Evolutionary conservation across 2,888 invertebrate species (phyloP), one percentile per base, ranked within the genome.

Genomic region (Lasioglossum morio): DNA sequence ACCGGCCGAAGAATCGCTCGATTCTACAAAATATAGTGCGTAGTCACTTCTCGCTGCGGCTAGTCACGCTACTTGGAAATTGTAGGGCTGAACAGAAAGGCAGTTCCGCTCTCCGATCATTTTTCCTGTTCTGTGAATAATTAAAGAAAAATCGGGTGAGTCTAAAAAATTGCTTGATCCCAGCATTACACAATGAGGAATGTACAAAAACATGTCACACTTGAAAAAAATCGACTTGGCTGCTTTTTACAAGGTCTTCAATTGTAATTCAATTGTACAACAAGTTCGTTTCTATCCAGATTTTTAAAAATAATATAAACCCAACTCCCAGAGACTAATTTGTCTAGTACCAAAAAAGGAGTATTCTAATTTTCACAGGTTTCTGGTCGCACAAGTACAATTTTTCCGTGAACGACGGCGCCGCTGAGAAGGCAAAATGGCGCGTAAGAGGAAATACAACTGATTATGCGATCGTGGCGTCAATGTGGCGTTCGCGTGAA

Each of bases 401-500:
- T 23, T 53, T 23, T 53, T 53, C 66, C 19, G 30, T 34, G 23
- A 19, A 1, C 30, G 19, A 34, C 30, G 2, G 16, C 4, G 16
- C 23, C 8, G 4, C n/a, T 2, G 16, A 66, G 34, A 19, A 30
- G 66, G 34, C 7, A 16, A 16, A 19, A 66, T 34, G 16, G 34
- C 34, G 19, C 30, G 66, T 16, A 34, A 66, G 34, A 66, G 66
- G 34, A 66, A 34, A 66, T 34, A 66, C 23, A 69, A 69, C 34
- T 37, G 37, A 69, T 69, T 69, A 34, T 37, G n/a, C 34, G 37
- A 27, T 7, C 60, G 70, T 23, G 63, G 10, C 57, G 73, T 81
- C 66, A 79, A 85, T 91, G 90, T 91, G 91, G 88, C 66, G 34
- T 34, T 66, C 5, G 66, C 34, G 90, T 90, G 88, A 92, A 92